A percentile compares a stretch with the other conserved stretches of the same genome.
These are phyloP conservation scores for Micrasema minimum DNA, from an alignment of 1,140 invertebrate genomes.

Conservation along the genomic window DNA sequence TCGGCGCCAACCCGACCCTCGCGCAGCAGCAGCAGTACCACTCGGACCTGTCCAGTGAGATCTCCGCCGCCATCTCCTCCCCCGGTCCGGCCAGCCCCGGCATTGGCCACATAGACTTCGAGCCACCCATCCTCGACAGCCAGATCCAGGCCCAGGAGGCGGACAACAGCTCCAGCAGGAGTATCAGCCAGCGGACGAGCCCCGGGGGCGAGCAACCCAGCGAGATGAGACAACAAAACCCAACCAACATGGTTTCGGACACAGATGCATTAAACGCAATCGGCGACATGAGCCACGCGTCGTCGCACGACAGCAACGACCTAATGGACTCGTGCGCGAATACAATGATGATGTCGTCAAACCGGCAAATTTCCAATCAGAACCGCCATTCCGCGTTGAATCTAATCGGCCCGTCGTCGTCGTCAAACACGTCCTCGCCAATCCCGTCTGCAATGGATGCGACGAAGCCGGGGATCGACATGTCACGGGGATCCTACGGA, in stretches of 20 bases:
- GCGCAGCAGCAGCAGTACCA: slow-evolving; percentile 72
- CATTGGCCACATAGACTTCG: slow-evolving; percentile 80
- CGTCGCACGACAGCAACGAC: slow-evolving; percentile 52
- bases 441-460: slow-evolving; percentile 46
- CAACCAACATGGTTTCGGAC: slow-evolving; percentile 25
- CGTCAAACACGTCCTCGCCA: slow-evolving; percentile 48
- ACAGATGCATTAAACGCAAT: slow-evolving; percentile 42
- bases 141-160: slow-evolving; percentile 48
- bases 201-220: slow-evolving; percentile 51
- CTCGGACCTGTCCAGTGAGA: slow-evolving; percentile 80
- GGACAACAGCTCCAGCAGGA: slow-evolving; percentile 50
- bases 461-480: slow-evolving; percentile 41
- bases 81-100: slow-evolving; percentile 74
- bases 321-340: slow-evolving; percentile 49
- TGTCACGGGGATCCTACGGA: slow-evolving; percentile 50
- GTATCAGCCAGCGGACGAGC: slow-evolving; percentile 54
- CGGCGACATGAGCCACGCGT: slow-evolving; percentile 49
- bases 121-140: slow-evolving; percentile 69
- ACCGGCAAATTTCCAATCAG: slow-evolving; percentile 34
- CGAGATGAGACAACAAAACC: slow-evolving; percentile 42
- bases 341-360: slow-evolving; percentile 45
- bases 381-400: slow-evolving; percentile 50
- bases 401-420: slow-evolving; percentile 48
- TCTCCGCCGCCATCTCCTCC: slow-evolving; percentile 80
- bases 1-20: slow-evolving; percentile 29